These are phyloP conservation scores for Rana temporaria DNA, from an alignment of 2,113 vertebrate genomes.

Conservation along the genomic window DNA sequence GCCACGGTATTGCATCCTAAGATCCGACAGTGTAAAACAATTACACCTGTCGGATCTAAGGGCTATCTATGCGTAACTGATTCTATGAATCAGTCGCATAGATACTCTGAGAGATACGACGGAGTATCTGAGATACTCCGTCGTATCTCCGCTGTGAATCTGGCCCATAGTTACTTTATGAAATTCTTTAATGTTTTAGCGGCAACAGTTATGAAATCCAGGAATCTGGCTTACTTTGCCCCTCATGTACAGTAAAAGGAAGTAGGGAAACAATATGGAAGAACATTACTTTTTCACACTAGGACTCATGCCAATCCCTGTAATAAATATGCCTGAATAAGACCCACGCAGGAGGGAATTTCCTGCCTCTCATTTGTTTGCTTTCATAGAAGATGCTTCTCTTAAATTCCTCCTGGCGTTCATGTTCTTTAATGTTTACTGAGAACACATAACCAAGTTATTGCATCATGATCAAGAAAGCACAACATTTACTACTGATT, in stretches of 20 bases:
- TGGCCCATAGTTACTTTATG: too few relatives aligned
- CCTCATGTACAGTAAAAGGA: not conserved
- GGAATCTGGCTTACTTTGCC: not conserved
- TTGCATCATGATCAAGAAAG: slow-evolving; percentile 2
- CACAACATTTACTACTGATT: not conserved
- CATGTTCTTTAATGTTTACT: slow-evolving; percentile 15
- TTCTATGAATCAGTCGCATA: too few relatives aligned
- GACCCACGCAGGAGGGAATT: slow-evolving; percentile 6
- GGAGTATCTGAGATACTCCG: too few relatives aligned
- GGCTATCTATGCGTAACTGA: too few relatives aligned
- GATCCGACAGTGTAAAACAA: too few relatives aligned
- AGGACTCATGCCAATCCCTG: slow-evolving; percentile 19
- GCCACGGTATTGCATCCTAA: too few relatives aligned
- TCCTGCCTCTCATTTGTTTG: slow-evolving; percentile 32
- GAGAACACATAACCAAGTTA: slow-evolving; percentile 5
- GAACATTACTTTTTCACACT: not conserved
- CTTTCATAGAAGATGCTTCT: slow-evolving; percentile 3
- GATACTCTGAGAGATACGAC: too few relatives aligned
- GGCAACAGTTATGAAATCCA: not conserved
- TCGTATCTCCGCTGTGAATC: too few relatives aligned
- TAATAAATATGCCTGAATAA: slow-evolving; percentile 14
- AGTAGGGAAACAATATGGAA: not conserved
- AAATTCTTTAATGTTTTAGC: too few relatives aligned
- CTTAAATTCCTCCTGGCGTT: slow-evolving; percentile 6
- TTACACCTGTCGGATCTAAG: too few relatives aligned